Percentiles rank a stretch among this genome's conserved stretches.
phyloP scores from a whole-genome alignment of 2,888 invertebrate species.

The Dryococelus australis region DNA sequence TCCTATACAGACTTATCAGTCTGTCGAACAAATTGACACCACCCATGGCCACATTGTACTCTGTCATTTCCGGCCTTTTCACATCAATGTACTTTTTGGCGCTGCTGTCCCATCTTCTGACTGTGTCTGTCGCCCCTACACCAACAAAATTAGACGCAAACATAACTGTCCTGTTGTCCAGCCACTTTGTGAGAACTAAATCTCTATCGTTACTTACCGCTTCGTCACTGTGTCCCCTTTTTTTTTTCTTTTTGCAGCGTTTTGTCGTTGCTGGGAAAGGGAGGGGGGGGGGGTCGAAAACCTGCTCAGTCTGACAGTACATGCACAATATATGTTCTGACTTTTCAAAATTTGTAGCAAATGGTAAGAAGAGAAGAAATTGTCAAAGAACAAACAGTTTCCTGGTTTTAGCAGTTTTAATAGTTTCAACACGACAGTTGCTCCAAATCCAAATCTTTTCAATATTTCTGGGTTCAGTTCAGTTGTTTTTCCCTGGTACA shows the following conservation, averaged over 20 bases:
- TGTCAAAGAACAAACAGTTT: neutral
- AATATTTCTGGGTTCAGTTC: neutral
- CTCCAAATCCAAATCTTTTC: neutral
- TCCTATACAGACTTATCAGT: neutral
- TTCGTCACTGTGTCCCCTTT: neutral
- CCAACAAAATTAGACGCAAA: conserved; percentile 22
- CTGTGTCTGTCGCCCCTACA: conserved; percentile 30
- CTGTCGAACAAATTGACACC: neutral
- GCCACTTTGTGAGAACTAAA: conserved; percentile 13
- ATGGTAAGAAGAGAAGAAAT: conserved; percentile 22
- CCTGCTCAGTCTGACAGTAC: conserved; percentile 19
- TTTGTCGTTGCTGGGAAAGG: conserved; percentile 25
- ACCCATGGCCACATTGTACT: neutral
- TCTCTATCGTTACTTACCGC: conserved; percentile 22
- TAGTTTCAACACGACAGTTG: neutral
- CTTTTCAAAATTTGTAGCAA: conserved; percentile 24
- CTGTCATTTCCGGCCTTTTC: neutral
- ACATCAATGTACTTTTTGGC: neutral
- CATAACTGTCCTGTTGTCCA: neutral
- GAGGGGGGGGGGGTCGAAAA: neutral
- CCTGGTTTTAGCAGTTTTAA: neutral
- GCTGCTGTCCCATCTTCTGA: neutral
- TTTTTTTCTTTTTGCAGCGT: neutral
- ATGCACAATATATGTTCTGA: neutral
- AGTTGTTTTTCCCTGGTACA: neutral